These are phyloP conservation scores for Ascidia mentula DNA, from an alignment of 23 tunicate genomes.

Conservation along the genomic window DNA sequence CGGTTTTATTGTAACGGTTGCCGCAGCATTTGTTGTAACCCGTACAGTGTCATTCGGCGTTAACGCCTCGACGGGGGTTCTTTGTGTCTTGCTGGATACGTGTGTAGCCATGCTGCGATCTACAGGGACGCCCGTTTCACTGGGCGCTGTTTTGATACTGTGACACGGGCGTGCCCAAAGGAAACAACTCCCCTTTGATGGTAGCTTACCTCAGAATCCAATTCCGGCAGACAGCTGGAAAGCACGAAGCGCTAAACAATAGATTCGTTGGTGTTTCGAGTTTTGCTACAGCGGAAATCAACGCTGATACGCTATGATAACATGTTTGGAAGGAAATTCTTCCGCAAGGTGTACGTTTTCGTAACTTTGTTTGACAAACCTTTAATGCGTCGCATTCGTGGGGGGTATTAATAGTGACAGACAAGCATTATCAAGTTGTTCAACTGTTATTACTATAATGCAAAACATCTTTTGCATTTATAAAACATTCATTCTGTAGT, in stretches of 20 bases:
- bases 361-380: no score
- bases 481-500: no score
- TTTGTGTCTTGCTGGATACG: neutral
- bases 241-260: neutral
- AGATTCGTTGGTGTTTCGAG: neutral
- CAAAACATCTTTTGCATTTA: no score
- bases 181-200: neutral
- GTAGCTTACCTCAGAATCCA: neutral
- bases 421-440: no score
- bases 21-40: neutral
- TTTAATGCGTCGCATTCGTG: no score
- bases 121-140: neutral
- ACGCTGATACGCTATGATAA: no score
- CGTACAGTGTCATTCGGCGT: neutral
- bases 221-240: neutral
- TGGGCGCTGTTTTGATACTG: neutral
- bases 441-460: no score
- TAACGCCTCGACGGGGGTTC: neutral
- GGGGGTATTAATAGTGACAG: no score
- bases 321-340: no score
- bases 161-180: constrained; percentile 10
- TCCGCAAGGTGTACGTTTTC: no score
- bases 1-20: neutral
- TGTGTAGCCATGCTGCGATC: neutral
- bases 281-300: neutral